These are phyloP conservation scores for Habroteleia sp. DNA, from an alignment of 2,888 invertebrate species.

Conservation along the genomic window DNA sequence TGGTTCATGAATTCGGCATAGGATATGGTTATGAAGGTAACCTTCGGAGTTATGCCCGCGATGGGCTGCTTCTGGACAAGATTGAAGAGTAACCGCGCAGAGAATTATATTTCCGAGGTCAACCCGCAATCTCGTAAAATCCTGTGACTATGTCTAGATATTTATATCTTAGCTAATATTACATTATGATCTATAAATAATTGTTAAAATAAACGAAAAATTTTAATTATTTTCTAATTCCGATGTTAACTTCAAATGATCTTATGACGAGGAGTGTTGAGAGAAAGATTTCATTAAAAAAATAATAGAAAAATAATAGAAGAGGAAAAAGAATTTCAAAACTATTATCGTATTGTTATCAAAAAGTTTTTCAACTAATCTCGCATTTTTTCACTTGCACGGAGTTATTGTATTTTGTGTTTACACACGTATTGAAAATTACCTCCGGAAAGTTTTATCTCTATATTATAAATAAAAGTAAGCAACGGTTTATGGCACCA, in stretches of 20 bases:
- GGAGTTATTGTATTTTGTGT: constrained; percentile 47
- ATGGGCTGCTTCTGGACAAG: constrained; percentile 73
- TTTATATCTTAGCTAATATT: constrained; percentile 51
- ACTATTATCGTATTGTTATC: constrained; percentile 46
- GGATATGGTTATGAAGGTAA: constrained; percentile 69
- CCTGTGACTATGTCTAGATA: constrained; percentile 54
- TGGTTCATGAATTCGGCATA: constrained; percentile 72
- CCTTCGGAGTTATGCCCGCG: constrained; percentile 73
- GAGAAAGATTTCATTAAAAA: constrained; percentile 33
- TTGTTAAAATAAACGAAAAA: constrained; percentile 29
- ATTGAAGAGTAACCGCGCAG: constrained; percentile 74
- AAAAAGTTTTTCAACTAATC: constrained; percentile 61
- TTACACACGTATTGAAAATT: constrained; percentile 60
- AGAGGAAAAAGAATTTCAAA: constrained; percentile 35
- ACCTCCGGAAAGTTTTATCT: constrained; percentile 60
- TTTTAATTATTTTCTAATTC: constrained; percentile 21
- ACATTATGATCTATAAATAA: constrained; percentile 33
- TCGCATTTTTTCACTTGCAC: constrained; percentile 58
- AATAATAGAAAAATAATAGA: background rate
- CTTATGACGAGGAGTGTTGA: too few relatives aligned
- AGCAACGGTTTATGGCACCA: constrained; percentile 52
- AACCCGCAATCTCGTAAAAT: constrained; percentile 73
- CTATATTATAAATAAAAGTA: constrained; percentile 64
- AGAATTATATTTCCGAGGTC: constrained; percentile 77
- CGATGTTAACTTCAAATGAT: constrained; percentile 17